Percentiles rank a stretch among this genome's conserved stretches.
phyloP scores from a whole-genome alignment of 2,888 invertebrate genomes.

The Caenorhabditis imperialis region DNA sequence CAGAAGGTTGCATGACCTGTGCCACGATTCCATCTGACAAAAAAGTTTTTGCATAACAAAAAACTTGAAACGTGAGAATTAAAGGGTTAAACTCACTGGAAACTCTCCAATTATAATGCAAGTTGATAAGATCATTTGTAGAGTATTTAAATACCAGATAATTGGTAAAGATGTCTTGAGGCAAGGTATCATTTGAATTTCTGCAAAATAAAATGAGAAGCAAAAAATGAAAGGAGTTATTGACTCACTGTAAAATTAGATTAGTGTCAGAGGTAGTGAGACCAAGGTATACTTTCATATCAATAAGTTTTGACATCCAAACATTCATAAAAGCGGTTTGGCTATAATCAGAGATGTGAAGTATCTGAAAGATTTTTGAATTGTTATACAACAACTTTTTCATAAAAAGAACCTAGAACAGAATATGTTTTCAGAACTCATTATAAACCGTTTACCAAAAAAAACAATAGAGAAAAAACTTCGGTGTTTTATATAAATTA shows the following conservation, averaged over 20 bases:
- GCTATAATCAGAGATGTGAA: constrained; percentile 41
- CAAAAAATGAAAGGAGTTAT: too few species aligned
- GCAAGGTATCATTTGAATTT: neutral
- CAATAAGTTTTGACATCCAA: neutral
- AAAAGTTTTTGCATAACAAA: too few species aligned
- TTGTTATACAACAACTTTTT: too few species aligned
- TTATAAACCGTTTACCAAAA: too few species aligned
- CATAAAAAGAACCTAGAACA: too few species aligned
- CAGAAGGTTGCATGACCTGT: constrained; percentile 10
- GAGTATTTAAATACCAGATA: constrained; percentile 28
- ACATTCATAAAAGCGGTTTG: constrained; percentile 33
- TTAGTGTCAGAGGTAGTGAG: constrained; percentile 6
- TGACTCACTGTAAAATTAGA: constrained; percentile 12
- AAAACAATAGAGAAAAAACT: too few species aligned
- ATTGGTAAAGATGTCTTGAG: constrained; percentile 32
- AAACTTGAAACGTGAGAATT: too few species aligned
- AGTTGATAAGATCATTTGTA: neutral
- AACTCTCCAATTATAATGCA: constrained; percentile 19
- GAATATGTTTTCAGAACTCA: too few species aligned
- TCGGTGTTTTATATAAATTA: too few species aligned
- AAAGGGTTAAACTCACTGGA: constrained; percentile 9
- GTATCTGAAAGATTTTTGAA: constrained; percentile 30
- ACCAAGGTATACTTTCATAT: constrained; percentile 20
- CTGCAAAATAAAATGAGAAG: too few species aligned
- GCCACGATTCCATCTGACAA: constrained; percentile 19